Percentiles rank a stretch among this genome's conserved stretches.
These are phyloP conservation scores for Trichogramma dendrolimi DNA, from an alignment of 2,888 invertebrate genomes.

Conservation along the genomic window DNA sequence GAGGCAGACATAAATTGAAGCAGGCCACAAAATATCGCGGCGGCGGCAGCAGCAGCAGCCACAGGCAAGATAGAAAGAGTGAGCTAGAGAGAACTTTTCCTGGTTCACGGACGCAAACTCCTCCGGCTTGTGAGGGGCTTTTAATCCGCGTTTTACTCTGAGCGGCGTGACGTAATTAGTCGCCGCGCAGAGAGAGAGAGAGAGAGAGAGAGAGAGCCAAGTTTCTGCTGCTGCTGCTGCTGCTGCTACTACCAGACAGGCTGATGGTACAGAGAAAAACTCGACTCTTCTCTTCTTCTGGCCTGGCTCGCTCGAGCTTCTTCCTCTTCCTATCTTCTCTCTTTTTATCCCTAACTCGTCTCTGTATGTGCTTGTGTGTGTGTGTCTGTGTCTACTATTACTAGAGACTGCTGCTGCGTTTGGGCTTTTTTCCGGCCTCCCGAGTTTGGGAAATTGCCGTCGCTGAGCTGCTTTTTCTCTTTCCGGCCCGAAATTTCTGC, in stretches of 20 bases:
- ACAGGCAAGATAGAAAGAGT: constrained; percentile 11
- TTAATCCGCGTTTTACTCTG: constrained; percentile 49
- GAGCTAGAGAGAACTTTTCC: constrained; percentile 35
- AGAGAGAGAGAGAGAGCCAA: constrained; percentile 15
- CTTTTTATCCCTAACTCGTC: too few species aligned
- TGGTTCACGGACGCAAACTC: constrained; percentile 34
- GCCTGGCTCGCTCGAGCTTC: too few species aligned
- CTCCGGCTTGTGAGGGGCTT: constrained; percentile 37
- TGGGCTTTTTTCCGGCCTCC: neutral
- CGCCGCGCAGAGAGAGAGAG: constrained; percentile 27
- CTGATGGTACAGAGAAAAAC: constrained; percentile 31
- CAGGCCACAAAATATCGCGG: constrained; percentile 20
- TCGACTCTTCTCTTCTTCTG: too few species aligned
- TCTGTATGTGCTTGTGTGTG: too few species aligned
- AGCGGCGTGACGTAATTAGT: constrained; percentile 51
- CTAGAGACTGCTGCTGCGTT: too few species aligned
- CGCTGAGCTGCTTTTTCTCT: neutral
- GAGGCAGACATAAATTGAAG: constrained; percentile 18
- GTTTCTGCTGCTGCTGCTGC: neutral
- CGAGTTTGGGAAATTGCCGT: constrained; percentile 3
- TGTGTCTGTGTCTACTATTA: too few species aligned
- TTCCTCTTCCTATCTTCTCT: too few species aligned
- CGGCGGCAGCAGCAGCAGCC: constrained; percentile 7
- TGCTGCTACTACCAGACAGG: constrained; percentile 33
- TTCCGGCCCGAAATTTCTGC: too few species aligned